phyloP scores from a whole-genome alignment of 2,797 vertebrate species.

The Streptopelia turtur region DNA sequence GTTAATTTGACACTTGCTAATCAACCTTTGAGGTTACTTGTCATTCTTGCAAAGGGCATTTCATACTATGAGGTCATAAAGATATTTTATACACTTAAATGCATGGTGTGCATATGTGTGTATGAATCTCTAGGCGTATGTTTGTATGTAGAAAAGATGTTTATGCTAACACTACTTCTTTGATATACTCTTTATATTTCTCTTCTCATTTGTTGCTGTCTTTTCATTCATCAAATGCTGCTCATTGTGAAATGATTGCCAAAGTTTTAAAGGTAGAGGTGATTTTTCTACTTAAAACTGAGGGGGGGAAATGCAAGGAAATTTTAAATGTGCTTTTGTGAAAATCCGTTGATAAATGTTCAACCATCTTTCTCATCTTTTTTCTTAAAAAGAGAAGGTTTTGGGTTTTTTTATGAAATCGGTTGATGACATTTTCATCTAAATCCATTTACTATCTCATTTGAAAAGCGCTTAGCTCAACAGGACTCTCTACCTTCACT shows the following conservation, averaged over 20 bases:
- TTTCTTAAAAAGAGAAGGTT: background rate
- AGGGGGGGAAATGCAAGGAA: rapidly evolving
- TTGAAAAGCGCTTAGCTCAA: conserved; percentile 15
- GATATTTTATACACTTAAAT: background rate
- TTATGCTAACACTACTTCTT: background rate
- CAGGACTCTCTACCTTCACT: background rate
- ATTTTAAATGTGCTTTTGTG: background rate
- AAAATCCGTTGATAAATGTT: background rate
- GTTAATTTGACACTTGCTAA: conserved; percentile 38
- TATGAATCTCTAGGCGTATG: background rate
- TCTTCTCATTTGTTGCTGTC: background rate
- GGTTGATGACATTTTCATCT: background rate
- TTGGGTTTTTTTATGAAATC: background rate
- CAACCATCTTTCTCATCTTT: background rate
- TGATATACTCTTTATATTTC: background rate
- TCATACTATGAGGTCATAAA: background rate
- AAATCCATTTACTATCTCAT: background rate
- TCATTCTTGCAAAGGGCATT: background rate
- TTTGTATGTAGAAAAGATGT: background rate
- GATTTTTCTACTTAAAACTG: background rate
- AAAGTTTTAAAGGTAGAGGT: background rate
- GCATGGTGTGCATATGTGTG: background rate
- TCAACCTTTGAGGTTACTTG: background rate
- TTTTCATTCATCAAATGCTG: background rate
- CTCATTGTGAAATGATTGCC: background rate